These are phyloP conservation scores for Oreochromis spilurus DNA, from an alignment of 2,113 vertebrate species.

Conservation along the genomic window DNA sequence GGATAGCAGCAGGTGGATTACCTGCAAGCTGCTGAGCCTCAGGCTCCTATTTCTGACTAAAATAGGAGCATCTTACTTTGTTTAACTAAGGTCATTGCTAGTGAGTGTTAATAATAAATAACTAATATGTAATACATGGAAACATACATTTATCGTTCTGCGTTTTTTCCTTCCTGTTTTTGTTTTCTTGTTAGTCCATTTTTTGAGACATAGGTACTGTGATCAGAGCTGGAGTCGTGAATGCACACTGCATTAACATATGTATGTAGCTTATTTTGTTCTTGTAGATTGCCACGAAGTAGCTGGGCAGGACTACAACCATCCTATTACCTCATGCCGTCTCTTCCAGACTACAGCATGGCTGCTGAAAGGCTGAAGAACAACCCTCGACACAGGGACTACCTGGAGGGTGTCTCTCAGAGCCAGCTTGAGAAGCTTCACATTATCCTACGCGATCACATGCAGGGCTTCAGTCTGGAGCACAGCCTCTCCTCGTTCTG, in stretches of 20 bases:
- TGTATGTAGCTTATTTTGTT: background rate
- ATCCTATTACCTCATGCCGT: background rate
- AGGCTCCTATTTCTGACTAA: background rate
- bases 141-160: background rate
- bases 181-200: background rate
- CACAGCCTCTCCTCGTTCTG: conserved; percentile 66
- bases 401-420: conserved; percentile 79
- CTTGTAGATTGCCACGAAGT: background rate
- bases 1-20: background rate
- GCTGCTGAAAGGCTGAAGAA: conserved; percentile 89
- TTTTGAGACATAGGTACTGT: background rate
- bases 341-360: conserved; percentile 76
- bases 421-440: conserved; percentile 83
- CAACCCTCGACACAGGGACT: conserved; percentile 80
- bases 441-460: conserved; percentile 76
- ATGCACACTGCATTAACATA: background rate
- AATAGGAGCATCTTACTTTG: background rate
- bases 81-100: background rate
- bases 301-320: background rate
- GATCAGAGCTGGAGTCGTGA: background rate
- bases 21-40: background rate
- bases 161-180: background rate
- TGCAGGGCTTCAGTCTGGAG: conserved; percentile 79
- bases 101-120: background rate
- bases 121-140: background rate